A percentile compares a stretch with the other conserved stretches of the same genome.
Evolutionary conservation across 1,140 invertebrate genomes (phyloP).

Genomic region (Cotesia typhae): DNA sequence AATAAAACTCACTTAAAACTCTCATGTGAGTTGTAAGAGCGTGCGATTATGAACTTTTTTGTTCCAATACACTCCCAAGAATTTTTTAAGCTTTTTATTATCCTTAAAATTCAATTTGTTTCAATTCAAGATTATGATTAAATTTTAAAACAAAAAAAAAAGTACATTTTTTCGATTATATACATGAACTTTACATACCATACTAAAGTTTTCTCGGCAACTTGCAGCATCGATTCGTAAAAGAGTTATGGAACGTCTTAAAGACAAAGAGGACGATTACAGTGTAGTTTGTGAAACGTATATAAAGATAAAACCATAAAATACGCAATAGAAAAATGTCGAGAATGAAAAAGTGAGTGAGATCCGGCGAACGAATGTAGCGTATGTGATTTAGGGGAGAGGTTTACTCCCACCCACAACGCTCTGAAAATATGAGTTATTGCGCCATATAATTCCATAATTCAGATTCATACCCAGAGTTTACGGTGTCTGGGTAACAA

Average conservation of each 20-base stretch:
- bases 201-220: too few species aligned
- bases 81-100: too few species aligned
- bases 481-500: constrained; percentile 58
- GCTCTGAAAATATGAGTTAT: constrained; percentile 56
- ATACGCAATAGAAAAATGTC: constrained; percentile 24
- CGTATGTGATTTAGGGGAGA: constrained; percentile 51
- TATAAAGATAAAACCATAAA: not conserved
- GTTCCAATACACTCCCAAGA: too few species aligned
- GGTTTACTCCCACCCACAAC: constrained; percentile 46
- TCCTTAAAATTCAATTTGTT: too few species aligned
- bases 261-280: not conserved
- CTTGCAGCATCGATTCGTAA: not conserved
- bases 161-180: too few species aligned
- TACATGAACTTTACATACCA: too few species aligned
- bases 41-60: too few species aligned
- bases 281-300: not conserved
- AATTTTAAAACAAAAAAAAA: too few species aligned
- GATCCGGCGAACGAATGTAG: constrained; percentile 51
- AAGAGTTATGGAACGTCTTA: not conserved
- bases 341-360: constrained; percentile 36
- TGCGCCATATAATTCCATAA: constrained; percentile 59
- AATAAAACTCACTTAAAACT: too few species aligned
- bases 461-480: constrained; percentile 59
- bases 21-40: too few species aligned
- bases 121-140: too few species aligned